Evolutionary conservation across 2,113 vertebrate genomes (phyloP).

Genomic region (Dromaius novaehollandiae): DNA sequence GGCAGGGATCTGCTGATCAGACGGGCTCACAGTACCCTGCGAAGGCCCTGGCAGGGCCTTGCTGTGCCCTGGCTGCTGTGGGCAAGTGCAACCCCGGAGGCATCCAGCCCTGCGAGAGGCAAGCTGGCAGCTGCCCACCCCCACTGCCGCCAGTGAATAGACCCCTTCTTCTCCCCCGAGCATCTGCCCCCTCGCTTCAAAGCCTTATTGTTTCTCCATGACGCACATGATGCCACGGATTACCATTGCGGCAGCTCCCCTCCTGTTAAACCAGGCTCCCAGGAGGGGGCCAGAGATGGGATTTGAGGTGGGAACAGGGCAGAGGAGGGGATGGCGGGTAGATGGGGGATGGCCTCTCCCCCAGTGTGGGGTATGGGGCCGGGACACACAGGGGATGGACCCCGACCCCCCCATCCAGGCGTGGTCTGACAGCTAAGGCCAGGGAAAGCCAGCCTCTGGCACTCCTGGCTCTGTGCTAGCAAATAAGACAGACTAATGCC

Average conservation of each 20-base stretch:
- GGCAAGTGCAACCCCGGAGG: not conserved
- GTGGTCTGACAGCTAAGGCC: not conserved
- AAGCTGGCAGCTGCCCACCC: not conserved
- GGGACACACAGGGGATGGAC: no score
- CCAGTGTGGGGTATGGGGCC: no score
- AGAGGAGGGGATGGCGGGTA: not conserved
- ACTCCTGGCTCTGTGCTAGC: not conserved
- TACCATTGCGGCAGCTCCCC: not conserved
- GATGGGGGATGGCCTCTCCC: not conserved
- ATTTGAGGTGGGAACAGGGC: not conserved
- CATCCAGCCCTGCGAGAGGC: not conserved
- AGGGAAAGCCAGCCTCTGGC: not conserved
- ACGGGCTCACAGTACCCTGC: not conserved
- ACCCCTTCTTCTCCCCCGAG: not conserved
- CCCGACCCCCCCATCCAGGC: not conserved
- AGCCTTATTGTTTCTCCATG: not conserved
- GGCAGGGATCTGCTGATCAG: not conserved
- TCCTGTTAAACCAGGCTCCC: not conserved
- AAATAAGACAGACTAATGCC: no score
- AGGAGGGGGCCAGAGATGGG: not conserved
- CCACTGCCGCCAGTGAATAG: not conserved
- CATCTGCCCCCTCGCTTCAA: not conserved
- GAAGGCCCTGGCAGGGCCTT: not conserved
- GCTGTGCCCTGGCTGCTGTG: not conserved
- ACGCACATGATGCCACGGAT: not conserved